phyloP scores from a whole-genome alignment of 2,113 vertebrate species.

The Recurvirostra avosetta region DNA sequence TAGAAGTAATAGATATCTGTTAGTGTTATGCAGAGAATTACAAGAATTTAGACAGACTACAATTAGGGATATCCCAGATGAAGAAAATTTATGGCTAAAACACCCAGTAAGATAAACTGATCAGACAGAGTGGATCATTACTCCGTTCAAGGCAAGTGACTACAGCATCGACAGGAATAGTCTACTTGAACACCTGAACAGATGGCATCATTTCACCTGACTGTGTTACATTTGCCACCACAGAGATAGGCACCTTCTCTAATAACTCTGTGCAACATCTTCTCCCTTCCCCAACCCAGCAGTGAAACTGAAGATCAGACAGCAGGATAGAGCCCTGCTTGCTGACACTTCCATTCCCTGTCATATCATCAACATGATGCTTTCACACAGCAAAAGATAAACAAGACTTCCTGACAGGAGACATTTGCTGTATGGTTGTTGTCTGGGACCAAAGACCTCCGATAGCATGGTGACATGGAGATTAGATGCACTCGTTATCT shows the following conservation, averaged over 20 bases:
- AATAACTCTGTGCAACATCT: background rate
- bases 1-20: background rate
- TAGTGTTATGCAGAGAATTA: background rate
- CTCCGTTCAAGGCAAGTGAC: background rate
- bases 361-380: background rate
- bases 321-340: background rate
- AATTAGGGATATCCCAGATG: accelerated
- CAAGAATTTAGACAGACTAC: background rate
- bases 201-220: background rate
- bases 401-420: background rate
- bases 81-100: background rate
- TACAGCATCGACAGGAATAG: background rate
- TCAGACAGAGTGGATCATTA: accelerated
- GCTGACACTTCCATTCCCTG: background rate
- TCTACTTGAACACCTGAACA: background rate
- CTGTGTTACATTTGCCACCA: background rate
- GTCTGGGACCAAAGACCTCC: background rate
- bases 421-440: background rate
- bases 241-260: background rate
- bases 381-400: background rate
- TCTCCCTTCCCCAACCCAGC: too few relatives aligned
- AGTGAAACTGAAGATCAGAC: background rate
- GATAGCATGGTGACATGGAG: accelerated
- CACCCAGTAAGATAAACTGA: background rate
- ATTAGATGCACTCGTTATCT: background rate